These are phyloP conservation scores for Heliothis subflexa DNA, from an alignment of 1,140 invertebrate species.

Conservation along the genomic window DNA sequence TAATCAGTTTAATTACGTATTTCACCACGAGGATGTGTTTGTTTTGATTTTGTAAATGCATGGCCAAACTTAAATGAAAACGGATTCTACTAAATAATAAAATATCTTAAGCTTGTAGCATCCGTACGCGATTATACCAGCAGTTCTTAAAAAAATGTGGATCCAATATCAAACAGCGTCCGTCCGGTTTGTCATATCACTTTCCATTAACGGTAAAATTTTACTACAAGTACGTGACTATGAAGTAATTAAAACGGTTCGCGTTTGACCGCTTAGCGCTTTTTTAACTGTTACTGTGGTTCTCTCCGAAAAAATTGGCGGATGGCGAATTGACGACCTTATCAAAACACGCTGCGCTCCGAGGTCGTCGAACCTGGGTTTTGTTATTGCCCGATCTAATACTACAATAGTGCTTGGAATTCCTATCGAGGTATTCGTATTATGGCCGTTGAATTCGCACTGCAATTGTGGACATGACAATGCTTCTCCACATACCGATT, in stretches of 20 bases:
- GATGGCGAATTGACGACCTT: slow-evolving; percentile 78
- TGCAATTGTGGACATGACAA: slow-evolving; percentile 40
- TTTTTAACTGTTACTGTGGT: slow-evolving; percentile 78
- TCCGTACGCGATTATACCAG: not conserved
- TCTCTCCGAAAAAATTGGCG: slow-evolving; percentile 71
- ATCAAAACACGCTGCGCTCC: slow-evolving; percentile 71
- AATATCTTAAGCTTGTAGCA: not conserved
- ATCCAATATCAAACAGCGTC: slow-evolving; percentile 49
- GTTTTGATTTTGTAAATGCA: slow-evolving; percentile 48
- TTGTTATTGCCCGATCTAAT: slow-evolving; percentile 55
- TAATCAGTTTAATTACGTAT: slow-evolving; percentile 50
- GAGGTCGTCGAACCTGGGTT: slow-evolving; percentile 60
- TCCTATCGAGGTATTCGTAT: slow-evolving; percentile 49
- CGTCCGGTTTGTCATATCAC: slow-evolving; percentile 73
- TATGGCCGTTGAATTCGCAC: slow-evolving; percentile 25
- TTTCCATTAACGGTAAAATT: slow-evolving; percentile 80
- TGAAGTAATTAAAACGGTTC: slow-evolving; percentile 84
- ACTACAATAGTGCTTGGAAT: slow-evolving; percentile 46
- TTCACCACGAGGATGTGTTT: slow-evolving; percentile 46
- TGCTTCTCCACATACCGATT: slow-evolving; percentile 30
- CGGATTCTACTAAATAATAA: not conserved
- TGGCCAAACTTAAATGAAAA: not conserved
- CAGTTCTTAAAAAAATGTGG: slow-evolving; percentile 18
- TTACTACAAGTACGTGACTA: slow-evolving; percentile 76
- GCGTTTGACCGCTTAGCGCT: slow-evolving; percentile 64